Conservation (phyloP, 2,113 vertebrate genomes). For the Lagenorhynchus albirostris region DNA sequence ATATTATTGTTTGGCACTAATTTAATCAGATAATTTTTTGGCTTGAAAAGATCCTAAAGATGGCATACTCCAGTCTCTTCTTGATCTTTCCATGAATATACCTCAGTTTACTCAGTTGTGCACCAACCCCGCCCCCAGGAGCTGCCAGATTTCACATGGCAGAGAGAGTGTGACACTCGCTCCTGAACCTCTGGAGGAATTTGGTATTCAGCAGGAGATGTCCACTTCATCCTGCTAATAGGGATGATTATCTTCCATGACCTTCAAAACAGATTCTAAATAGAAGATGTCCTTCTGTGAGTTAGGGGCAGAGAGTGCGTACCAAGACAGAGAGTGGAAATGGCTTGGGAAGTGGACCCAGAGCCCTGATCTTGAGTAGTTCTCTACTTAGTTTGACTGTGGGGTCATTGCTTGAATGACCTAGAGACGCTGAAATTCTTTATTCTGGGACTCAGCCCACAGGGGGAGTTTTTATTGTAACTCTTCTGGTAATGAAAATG, state of each 20-base stretch:
- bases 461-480: conserved; percentile 67
- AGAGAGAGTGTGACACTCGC: not conserved
- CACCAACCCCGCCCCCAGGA: not conserved
- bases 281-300: not conserved
- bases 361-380: not conserved
- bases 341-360: not conserved
- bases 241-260: not conserved
- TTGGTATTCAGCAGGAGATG: not conserved
- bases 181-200: not conserved
- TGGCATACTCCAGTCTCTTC: not conserved
- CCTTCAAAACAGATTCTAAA: conserved; percentile 23
- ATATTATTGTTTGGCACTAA: not conserved
- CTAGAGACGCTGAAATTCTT: conserved; percentile 29
- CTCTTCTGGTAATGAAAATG: conserved; percentile 71
- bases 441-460: conserved; percentile 35
- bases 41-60: conserved; percentile 2
- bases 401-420: not conserved
- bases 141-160: not conserved
- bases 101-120: not conserved
- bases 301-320: not conserved
- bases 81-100: not conserved
- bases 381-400: not conserved
- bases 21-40: not conserved
- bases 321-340: not conserved
- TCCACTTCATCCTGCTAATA: not conserved